Base-by-base conservation (phyloP, 2,888 invertebrate species). In the Cartodere bifasciata region DNA sequence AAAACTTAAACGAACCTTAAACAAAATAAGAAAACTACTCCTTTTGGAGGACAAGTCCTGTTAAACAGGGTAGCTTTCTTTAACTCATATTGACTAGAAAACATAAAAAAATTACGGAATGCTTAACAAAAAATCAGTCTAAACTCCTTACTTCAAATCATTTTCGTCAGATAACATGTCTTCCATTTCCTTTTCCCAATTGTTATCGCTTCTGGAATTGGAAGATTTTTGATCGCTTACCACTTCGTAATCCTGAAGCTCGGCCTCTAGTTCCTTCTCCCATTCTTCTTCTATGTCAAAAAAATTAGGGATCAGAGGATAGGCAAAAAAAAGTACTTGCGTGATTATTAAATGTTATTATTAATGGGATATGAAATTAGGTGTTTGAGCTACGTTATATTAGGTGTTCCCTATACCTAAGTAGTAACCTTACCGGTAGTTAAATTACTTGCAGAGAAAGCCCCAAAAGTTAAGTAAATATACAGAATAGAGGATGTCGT, bases 231-330 rank as follows among this genome's bases (percentile, higher is more conserved):
- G 63, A 43, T 70, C 71, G 37, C 66, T 65, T 23, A 92, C 87
- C 46, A 92, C 84, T 63, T 94, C 92, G 62, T 86, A 94, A 58
- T 92, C 91, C 60, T 88, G 87, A 46, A 94, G 70, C 64, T 94
- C 92, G 28, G 88, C 88, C 57, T 91, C 91, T 54, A 94, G 65
- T 63, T 94, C 92, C 58, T 84, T 85, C 67, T 94, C 94, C 90
- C 91, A 91, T 68, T 91, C 88, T 63, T 87, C 86, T 77, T 59
- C 59, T 59, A 51, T 41, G 44, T 41, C 43, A 35, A 44, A 45
- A 47, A 47, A 39, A 40, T 41, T 33, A 40, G 42, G 48, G 43
- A 46, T 39, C 42, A n/a, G n/a, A 44, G 42, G 45, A 42, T 41
- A 44, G 44, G 40, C 28, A 41, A 40, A 46, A 44, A 42, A 48